Conservation (phyloP, 2,888 invertebrate genomes). For the Teleogryllus oceanicus region DNA sequence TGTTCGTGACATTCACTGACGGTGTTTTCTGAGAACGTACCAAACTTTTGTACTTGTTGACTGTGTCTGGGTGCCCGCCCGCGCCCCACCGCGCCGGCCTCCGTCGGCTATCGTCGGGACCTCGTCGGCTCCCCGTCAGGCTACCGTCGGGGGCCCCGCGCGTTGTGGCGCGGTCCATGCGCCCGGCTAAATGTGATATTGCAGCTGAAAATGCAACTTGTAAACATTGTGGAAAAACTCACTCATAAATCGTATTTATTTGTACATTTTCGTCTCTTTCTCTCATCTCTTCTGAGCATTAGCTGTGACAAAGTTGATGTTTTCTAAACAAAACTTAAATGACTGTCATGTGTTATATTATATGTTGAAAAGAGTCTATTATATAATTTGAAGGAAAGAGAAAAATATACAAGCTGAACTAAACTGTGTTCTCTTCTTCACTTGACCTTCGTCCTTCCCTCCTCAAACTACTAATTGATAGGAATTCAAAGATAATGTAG, state of each 20-base stretch:
- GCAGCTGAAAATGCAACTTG: slow-evolving; percentile 31
- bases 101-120: not conserved
- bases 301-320: slow-evolving; percentile 47
- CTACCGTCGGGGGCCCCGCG: not conserved
- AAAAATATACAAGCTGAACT: too few species aligned
- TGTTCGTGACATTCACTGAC: slow-evolving; percentile 41
- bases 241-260: slow-evolving; percentile 44
- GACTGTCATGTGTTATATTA: slow-evolving; percentile 38
- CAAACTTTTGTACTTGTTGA: slow-evolving; percentile 12
- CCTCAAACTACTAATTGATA: too few species aligned
- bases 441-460: too few species aligned
- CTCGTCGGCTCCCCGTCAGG: not conserved
- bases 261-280: slow-evolving; percentile 47
- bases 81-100: not conserved
- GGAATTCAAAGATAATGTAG: too few species aligned
- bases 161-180: not conserved
- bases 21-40: slow-evolving; percentile 39
- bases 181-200: slow-evolving; percentile 50
- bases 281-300: slow-evolving; percentile 41
- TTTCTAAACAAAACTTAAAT: slow-evolving; percentile 41
- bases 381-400: too few species aligned
- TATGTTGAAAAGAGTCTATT: too few species aligned
- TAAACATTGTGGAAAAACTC: slow-evolving; percentile 31
- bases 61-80: not conserved
- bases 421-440: too few species aligned